Evolutionary conservation across 2,797 vertebrate genomes (phyloP), one percentile per base, ranked within the genome.

Genomic region (Champsocephalus gunnari): DNA sequence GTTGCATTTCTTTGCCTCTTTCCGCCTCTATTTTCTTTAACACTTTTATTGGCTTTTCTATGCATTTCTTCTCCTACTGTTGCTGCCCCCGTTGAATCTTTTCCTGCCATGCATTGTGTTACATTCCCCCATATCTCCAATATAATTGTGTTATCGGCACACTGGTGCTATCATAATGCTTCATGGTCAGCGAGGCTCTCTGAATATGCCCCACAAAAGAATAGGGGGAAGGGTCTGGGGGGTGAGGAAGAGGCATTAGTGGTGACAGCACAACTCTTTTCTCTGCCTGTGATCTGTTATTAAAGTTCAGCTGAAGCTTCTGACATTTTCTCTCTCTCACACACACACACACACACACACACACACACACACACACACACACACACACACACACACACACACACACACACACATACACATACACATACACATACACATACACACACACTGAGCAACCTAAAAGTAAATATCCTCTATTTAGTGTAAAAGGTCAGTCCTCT

Each of bases 261-360:
- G 49, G 43, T 77, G 80, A 87, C 65, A 57, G 77, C 48, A 65
- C 64, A 66, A 89, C 77, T 73, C 50, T 79, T 82, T 82, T 80
- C 38, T 10, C 73, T 62, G 82, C 62, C 70, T 90, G 78, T 86
- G 84, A 89, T 90, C 83, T 80, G 83, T 85, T 79, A 86, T 85
- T 89, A 75, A 86, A 84, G 79, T 83, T 85, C 71, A 87, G 24
- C 69, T 78, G 74, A 84, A 75, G 80, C 86, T 81, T 75, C 80
- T 85, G 84, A 83, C 84, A 85, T 91, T 82, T 89, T 88, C 44
- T n/a, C 21, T 21, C 21, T 21, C 21, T 21, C 21, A 2, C 75
- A 64, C 71, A 44, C 21, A 6, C 65, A 73, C 60, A 9, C 34
- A 38, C 34, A 38, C 34, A 8, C 34, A 38, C 34, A 8, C 34